These are phyloP conservation scores for Chromis chromis DNA, from an alignment of 2,797 vertebrate genomes.

Conservation along the genomic window DNA sequence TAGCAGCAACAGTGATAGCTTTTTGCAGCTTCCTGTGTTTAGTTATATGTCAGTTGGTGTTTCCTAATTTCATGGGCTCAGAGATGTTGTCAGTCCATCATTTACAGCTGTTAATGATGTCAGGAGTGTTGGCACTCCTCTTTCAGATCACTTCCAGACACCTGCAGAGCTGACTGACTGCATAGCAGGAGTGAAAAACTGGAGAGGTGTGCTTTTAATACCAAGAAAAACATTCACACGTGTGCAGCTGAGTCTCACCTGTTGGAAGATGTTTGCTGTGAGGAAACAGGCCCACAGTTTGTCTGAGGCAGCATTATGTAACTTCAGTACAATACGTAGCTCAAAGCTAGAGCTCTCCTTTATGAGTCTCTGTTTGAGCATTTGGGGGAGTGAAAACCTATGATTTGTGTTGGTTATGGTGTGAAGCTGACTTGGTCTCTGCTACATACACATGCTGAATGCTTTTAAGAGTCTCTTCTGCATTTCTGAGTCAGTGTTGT, in stretches of 20 bases:
- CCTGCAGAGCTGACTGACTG: background rate
- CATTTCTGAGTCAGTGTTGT: constrained; percentile 16
- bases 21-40: background rate
- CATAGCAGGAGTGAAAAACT: background rate
- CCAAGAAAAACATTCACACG: background rate
- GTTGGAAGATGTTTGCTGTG: constrained; percentile 2
- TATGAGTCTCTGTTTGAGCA: constrained; percentile 1
- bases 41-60: background rate
- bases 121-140: background rate
- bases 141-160: background rate
- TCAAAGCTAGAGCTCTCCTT: constrained; percentile 20
- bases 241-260: background rate
- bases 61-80: background rate
- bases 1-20: background rate
- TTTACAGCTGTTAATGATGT: background rate
- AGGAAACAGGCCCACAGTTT: constrained; percentile 3
- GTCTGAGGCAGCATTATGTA: constrained; percentile 26
- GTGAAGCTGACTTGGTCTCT: background rate
- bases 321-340: constrained; percentile 12
- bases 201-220: background rate
- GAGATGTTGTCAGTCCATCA: background rate
- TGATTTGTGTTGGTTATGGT: background rate
- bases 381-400: background rate
- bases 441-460: background rate
- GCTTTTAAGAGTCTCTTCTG: background rate